These are phyloP conservation scores for Dryobota labecula DNA, from an alignment of 2,888 invertebrate species.

Conservation along the genomic window DNA sequence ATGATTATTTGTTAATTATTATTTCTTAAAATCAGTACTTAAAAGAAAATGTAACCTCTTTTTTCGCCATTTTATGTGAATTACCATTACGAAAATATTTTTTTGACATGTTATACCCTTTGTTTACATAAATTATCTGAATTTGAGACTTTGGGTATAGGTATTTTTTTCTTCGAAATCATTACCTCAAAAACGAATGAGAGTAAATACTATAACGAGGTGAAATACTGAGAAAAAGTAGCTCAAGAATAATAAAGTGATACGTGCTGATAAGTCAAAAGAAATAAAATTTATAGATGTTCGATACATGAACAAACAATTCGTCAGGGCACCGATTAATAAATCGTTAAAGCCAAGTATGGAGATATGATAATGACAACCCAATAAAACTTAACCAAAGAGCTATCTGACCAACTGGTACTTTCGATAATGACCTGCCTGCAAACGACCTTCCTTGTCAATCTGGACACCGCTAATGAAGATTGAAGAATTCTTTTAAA, in stretches of 20 bases:
- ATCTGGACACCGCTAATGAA: constrained; percentile 77
- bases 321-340: constrained; percentile 69
- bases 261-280: constrained; percentile 29
- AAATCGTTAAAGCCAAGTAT: constrained; percentile 75
- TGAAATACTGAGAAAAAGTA: constrained; percentile 25
- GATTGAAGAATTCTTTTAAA: constrained; percentile 74
- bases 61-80: too few relatives aligned
- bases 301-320: constrained; percentile 61
- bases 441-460: constrained; percentile 79
- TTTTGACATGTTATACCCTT: too few relatives aligned
- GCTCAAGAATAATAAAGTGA: constrained; percentile 31
- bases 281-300: constrained; percentile 38
- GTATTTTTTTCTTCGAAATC: constrained; percentile 6
- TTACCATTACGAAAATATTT: too few relatives aligned
- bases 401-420: constrained; percentile 67
- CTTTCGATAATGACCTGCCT: constrained; percentile 77
- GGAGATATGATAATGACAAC: constrained; percentile 74
- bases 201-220: constrained; percentile 22
- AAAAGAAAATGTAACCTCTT: too few relatives aligned
- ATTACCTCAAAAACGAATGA: constrained; percentile 6
- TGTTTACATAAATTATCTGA: too few relatives aligned
- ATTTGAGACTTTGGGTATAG: too few relatives aligned
- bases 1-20: too few relatives aligned
- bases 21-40: too few relatives aligned
- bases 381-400: constrained; percentile 76